Percentiles rank a stretch among this genome's conserved stretches.
These are phyloP conservation scores for Drosophila chauvacae DNA, from an alignment of 1,140 invertebrate genomes.

Conservation along the genomic window DNA sequence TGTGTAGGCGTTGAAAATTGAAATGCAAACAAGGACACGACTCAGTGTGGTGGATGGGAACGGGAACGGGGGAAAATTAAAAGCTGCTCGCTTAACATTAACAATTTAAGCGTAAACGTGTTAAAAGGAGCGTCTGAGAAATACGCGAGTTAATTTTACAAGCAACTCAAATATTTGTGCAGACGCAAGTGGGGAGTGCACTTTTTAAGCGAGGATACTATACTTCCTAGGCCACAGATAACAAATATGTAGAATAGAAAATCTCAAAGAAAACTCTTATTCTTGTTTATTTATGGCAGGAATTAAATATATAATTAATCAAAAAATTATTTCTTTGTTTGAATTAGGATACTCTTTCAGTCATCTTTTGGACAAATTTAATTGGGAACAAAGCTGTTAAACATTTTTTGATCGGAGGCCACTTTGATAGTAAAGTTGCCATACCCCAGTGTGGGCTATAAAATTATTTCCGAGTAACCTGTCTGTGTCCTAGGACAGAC, in stretches of 20 bases:
- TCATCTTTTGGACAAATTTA: neutral
- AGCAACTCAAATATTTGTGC: conserved; percentile 72
- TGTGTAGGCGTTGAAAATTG: conserved; percentile 74
- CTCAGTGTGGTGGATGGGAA: conserved; percentile 6
- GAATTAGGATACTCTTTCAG: neutral
- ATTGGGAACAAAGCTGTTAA: neutral
- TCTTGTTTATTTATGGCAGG: neutral
- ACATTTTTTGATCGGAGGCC: neutral
- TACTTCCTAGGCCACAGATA: conserved; percentile 6
- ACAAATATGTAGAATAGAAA: neutral
- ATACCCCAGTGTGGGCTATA: conserved; percentile 35
- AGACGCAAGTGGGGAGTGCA: conserved; percentile 53
- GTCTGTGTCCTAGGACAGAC: conserved; percentile 33
- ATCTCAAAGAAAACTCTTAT: neutral
- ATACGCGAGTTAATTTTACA: conserved; percentile 76
- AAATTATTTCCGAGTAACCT: conserved; percentile 74
- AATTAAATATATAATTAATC: neutral
- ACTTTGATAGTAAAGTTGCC: conserved; percentile 30
- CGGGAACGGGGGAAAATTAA: conserved; percentile 6
- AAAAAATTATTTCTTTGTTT: neutral
- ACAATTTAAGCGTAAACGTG: conserved; percentile 75
- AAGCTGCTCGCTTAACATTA: conserved; percentile 58
- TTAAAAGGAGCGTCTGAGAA: conserved; percentile 61
- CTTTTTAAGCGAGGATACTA: conserved; percentile 11
- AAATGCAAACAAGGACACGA: conserved; percentile 75